Conservation (phyloP, 2,888 invertebrate species). For the Nemotelus nigrinus region DNA sequence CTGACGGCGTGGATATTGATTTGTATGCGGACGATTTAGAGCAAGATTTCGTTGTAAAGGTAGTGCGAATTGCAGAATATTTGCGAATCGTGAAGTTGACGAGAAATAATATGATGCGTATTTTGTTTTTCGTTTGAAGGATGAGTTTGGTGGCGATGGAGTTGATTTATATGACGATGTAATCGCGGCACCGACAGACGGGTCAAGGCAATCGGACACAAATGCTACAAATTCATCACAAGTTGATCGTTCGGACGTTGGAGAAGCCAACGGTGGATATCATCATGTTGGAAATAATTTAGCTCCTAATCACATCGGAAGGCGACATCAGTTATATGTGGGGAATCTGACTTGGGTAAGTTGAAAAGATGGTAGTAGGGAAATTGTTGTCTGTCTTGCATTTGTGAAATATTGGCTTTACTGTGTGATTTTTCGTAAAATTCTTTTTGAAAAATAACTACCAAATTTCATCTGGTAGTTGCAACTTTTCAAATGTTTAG, state of each 20-base stretch:
- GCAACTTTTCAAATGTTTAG: no score
- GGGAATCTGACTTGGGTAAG: conserved; percentile 98
- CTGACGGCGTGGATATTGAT: conserved; percentile 96
- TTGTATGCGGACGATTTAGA: conserved; percentile 96
- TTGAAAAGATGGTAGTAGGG: conserved; percentile 53
- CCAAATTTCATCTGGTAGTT: no score
- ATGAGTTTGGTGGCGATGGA: conserved; percentile 70
- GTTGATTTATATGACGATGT: conserved; percentile 97
- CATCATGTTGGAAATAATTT: conserved; percentile 76
- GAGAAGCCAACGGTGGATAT: conserved; percentile 79
- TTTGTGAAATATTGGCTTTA: no score
- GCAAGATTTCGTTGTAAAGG: conserved; percentile 84
- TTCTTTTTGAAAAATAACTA: no score
- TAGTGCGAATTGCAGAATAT: conserved; percentile 51
- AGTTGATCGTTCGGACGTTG: conserved; percentile 66
- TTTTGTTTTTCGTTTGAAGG: conserved; percentile 54
- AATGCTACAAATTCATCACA: conserved; percentile 70
- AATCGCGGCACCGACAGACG: conserved; percentile 77
- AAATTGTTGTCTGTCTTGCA: no score
- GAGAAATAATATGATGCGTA: not conserved
- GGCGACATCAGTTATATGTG: conserved; percentile 92
- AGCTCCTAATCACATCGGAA: conserved; percentile 75
- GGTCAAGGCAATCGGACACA: conserved; percentile 67
- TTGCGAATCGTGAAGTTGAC: conserved; percentile 4
- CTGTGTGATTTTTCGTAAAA: no score